These are phyloP conservation scores for Drosophila tanythrix DNA, from an alignment of 2,888 invertebrate genomes.

Conservation along the genomic window DNA sequence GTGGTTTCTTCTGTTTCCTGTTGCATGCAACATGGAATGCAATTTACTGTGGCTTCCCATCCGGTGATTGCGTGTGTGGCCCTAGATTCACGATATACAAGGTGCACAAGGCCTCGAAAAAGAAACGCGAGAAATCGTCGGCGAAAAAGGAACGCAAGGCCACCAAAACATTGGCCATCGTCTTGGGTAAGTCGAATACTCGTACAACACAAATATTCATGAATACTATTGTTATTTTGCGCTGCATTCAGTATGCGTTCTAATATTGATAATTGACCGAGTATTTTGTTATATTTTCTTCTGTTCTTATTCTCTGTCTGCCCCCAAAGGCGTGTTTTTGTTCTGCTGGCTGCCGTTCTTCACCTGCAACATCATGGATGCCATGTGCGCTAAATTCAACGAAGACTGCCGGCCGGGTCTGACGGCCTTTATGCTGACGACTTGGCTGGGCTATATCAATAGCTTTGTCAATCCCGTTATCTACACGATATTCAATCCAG, in stretches of 20 bases:
- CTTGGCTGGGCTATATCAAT: constrained; percentile 99
- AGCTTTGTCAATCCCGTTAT: constrained; percentile 97
- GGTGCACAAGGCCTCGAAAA: constrained; percentile 96
- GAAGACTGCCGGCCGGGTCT: constrained; percentile 93
- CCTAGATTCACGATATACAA: constrained; percentile 94
- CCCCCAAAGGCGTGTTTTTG: constrained; percentile 93
- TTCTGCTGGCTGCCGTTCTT: constrained; percentile 99
- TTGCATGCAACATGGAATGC: constrained; percentile 39
- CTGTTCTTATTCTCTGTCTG: constrained; percentile 85
- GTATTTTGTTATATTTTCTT: neutral
- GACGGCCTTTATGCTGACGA: constrained; percentile 96
- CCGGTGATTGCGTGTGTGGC: constrained; percentile 39
- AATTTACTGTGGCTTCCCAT: constrained; percentile 55
- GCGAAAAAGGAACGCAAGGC: constrained; percentile 98
- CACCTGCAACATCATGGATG: constrained; percentile 98
- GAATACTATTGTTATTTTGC: neutral
- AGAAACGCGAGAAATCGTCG: constrained; percentile 96
- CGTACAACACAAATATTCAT: neutral
- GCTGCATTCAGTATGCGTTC: neutral
- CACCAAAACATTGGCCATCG: constrained; percentile 99
- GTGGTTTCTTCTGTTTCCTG: constrained; percentile 5
- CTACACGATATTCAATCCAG: constrained; percentile 98
- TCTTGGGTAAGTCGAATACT: constrained; percentile 93
- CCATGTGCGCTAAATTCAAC: constrained; percentile 95
- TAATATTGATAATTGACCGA: neutral